Conservation (phyloP, 2,888 invertebrate genomes). For the Drosophila testacea region DNA sequence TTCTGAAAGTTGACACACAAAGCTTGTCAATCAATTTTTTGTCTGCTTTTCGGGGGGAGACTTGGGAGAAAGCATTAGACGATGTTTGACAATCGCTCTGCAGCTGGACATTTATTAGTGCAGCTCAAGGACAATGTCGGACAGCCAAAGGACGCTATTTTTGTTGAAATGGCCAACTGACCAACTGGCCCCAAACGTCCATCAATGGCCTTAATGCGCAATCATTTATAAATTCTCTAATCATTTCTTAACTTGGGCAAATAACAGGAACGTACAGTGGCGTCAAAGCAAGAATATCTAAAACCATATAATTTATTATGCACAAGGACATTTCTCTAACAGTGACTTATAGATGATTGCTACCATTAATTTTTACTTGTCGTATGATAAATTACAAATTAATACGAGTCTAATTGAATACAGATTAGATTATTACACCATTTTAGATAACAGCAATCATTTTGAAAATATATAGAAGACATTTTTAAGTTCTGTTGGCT, state of each 20-base stretch:
- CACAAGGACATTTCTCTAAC: neutral
- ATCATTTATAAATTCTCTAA: constrained; percentile 70
- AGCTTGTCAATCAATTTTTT: constrained; percentile 78
- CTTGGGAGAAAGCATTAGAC: constrained; percentile 58
- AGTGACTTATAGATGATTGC: neutral
- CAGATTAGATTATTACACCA: neutral
- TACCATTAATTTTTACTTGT: neutral
- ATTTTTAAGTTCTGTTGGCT: too few species aligned
- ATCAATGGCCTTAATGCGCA: constrained; percentile 55
- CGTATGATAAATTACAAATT: neutral
- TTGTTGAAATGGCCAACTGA: constrained; percentile 38
- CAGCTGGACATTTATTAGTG: constrained; percentile 77
- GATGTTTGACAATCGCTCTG: constrained; percentile 68
- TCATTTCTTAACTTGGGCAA: constrained; percentile 64
- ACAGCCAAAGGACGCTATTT: constrained; percentile 31
- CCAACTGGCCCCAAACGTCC: constrained; percentile 38
- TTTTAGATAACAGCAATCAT: neutral
- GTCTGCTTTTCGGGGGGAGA: constrained; percentile 52
- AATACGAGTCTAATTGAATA: neutral
- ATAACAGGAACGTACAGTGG: constrained; percentile 41
- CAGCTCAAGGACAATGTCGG: constrained; percentile 60
- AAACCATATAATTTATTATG: constrained; percentile 11
- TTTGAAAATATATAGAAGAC: too few species aligned
- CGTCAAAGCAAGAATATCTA: constrained; percentile 1
- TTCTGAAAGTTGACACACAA: constrained; percentile 46